Conservation (phyloP, 2,113 vertebrate genomes). For the Aplodontia rufa region DNA sequence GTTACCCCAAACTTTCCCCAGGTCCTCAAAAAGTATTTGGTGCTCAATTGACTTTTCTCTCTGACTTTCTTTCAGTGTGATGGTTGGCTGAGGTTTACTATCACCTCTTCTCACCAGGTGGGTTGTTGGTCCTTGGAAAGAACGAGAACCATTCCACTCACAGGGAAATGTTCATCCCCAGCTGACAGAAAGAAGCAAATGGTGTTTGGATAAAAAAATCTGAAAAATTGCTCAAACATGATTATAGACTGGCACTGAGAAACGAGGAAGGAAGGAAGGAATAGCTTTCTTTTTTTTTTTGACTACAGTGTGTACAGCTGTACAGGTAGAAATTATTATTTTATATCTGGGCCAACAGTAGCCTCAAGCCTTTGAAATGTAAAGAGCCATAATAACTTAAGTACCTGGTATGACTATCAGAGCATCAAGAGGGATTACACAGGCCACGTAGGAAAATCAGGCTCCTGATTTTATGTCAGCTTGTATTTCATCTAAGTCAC, state of each 20-base stretch:
- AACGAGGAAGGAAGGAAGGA: slow-evolving; percentile 66
- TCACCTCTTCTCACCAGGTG: not conserved
- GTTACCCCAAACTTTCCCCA: not conserved
- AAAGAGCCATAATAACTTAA: slow-evolving; percentile 60
- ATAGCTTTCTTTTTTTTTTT: slow-evolving; percentile 60
- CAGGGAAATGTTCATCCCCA: not conserved
- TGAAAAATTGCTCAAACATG: slow-evolving; percentile 58
- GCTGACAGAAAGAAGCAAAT: not conserved
- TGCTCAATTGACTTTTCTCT: not conserved
- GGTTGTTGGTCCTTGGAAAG: slow-evolving; percentile 19
- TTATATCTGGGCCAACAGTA: slow-evolving; percentile 52
- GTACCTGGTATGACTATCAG: slow-evolving; percentile 33
- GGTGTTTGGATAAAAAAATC: slow-evolving; percentile 54
- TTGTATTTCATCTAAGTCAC: not conserved
- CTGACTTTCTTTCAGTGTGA: not conserved
- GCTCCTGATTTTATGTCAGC: not conserved
- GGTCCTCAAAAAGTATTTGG: not conserved
- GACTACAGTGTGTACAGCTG: slow-evolving; percentile 17
- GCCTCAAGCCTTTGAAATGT: slow-evolving; percentile 60
- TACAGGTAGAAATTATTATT: slow-evolving; percentile 72
- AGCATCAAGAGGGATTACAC: slow-evolving; percentile 14
- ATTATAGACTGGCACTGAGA: slow-evolving; percentile 70
- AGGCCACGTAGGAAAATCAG: not conserved
- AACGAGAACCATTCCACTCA: slow-evolving; percentile 28
- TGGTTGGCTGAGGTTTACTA: not conserved